Evolutionary conservation across 1,140 invertebrate species (phyloP).

Genomic region (Aphaenogaster ashmeadi): DNA sequence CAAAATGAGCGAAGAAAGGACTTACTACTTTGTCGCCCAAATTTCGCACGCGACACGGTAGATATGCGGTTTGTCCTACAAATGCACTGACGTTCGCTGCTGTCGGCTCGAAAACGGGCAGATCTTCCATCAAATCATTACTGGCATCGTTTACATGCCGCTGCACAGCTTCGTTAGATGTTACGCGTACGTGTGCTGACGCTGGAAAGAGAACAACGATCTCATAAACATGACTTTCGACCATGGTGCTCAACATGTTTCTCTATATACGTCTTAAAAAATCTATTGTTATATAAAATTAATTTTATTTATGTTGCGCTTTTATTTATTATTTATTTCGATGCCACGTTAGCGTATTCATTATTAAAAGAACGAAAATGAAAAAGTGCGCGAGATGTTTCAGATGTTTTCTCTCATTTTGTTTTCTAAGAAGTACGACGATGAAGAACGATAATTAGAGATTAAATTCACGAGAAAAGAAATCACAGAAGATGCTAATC

Average conservation of each 20-base stretch:
- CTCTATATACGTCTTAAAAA: background rate
- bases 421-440: background rate
- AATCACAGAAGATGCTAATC: background rate
- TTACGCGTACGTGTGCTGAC: slow-evolving; percentile 74
- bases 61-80: slow-evolving; percentile 88
- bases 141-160: slow-evolving; percentile 72
- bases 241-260: background rate
- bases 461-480: background rate
- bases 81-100: slow-evolving; percentile 87
- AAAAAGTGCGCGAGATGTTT: background rate
- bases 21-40: slow-evolving; percentile 90
- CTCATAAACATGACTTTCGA: background rate
- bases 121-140: slow-evolving; percentile 72
- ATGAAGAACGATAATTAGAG: background rate
- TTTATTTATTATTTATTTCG: background rate
- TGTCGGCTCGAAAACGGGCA: slow-evolving; percentile 85
- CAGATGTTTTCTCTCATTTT: background rate
- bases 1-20: slow-evolving; percentile 57
- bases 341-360: background rate
- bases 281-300: background rate
- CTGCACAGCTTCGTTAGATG: slow-evolving; percentile 73
- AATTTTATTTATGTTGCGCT: background rate
- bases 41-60: slow-evolving; percentile 89
- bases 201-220: slow-evolving; percentile 75
- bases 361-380: background rate